These are phyloP conservation scores for Orchesellides sinensis DNA, from an alignment of 2,888 invertebrate species.

Conservation along the genomic window DNA sequence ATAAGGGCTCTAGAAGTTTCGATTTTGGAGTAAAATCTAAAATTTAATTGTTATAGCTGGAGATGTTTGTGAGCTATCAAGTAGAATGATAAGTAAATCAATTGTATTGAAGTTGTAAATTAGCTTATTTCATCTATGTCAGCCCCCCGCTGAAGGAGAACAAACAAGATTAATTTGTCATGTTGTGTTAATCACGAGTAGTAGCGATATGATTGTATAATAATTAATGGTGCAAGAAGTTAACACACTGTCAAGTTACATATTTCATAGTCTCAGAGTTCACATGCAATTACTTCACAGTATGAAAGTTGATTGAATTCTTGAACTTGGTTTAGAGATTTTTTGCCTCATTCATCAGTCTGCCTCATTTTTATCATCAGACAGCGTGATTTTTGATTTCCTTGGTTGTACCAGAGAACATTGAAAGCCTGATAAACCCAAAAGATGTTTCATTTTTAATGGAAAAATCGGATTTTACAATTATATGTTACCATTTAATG, in stretches of 20 bases:
- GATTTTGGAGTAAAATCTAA: too few species aligned
- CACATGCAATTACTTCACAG: slow-evolving; percentile 46
- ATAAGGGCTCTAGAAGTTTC: too few species aligned
- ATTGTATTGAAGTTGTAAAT: slow-evolving; percentile 26
- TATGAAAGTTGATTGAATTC: slow-evolving; percentile 48
- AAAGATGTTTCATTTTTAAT: too few species aligned
- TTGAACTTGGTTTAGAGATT: not conserved
- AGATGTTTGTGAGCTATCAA: not conserved
- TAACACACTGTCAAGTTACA: slow-evolving; percentile 39
- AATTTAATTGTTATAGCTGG: not conserved
- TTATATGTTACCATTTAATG: not conserved
- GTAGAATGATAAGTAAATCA: slow-evolving; percentile 32
- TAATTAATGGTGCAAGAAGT: slow-evolving; percentile 46
- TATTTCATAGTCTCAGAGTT: slow-evolving; percentile 51
- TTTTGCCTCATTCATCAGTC: slow-evolving; percentile 34
- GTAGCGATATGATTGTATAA: slow-evolving; percentile 48
- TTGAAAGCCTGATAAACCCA: too few species aligned
- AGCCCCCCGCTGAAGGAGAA: slow-evolving; percentile 40
- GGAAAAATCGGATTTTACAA: not conserved
- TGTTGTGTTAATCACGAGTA: slow-evolving; percentile 9
- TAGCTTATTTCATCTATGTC: slow-evolving; percentile 58
- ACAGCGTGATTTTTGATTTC: not conserved
- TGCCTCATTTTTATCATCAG: slow-evolving; percentile 7
- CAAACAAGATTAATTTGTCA: slow-evolving; percentile 62
- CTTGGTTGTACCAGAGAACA: too few species aligned